Evolutionary conservation across 2,113 vertebrate species (phyloP), one percentile per base, ranked within the genome.

Genomic region (Tapirus terrestris): DNA sequence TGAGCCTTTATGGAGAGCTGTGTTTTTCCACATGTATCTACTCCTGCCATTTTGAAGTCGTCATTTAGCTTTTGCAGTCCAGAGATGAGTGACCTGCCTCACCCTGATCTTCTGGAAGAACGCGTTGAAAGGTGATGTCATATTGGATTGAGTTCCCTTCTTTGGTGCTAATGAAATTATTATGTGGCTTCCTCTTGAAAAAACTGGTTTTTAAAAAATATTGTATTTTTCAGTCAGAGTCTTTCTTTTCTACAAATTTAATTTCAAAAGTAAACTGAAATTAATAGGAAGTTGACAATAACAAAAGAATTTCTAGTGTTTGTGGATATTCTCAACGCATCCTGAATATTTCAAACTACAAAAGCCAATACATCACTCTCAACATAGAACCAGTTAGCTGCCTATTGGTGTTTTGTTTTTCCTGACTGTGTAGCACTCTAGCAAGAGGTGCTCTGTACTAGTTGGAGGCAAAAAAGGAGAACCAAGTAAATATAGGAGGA

Each of bases 31-130:
- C 11, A 68, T 98, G 93, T 81, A 81, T 84, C 97, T 85, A 45
- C 92, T 97, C 94, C 91, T 95, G 93, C 96, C 96, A 97, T 79
- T 82, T 63, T 51, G 93, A 93, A 86, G 94, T 96, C 68, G 63
- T 73, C 95, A 92, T 96, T 88, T 97, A n/a, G 25, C 94, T 95
- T 95, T 96, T 29, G 84, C 96, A 95, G 70, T 45, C 61, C 10
- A 3, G 17, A 92, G 61, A 56, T 94, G 58, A 39, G 29, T 9
- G 31, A 18, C 39, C 0, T 6, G 18, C 63, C 53, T 77, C 5
- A 14, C 17, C 53, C 48, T 8, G 1, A 25, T 33, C 39, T 70
- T 48, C 65, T 72, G 16, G n/a, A 65, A 79, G 51, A 87, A 11
- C 17, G 45, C 60, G 0, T 23, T 36, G 61, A 91, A 70, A 67